Evolutionary conservation across 37 sponge, comb jelly and placozoan species (phyloP), one percentile per base, ranked within the genome.

Genomic region (Ianthella basta): DNA sequence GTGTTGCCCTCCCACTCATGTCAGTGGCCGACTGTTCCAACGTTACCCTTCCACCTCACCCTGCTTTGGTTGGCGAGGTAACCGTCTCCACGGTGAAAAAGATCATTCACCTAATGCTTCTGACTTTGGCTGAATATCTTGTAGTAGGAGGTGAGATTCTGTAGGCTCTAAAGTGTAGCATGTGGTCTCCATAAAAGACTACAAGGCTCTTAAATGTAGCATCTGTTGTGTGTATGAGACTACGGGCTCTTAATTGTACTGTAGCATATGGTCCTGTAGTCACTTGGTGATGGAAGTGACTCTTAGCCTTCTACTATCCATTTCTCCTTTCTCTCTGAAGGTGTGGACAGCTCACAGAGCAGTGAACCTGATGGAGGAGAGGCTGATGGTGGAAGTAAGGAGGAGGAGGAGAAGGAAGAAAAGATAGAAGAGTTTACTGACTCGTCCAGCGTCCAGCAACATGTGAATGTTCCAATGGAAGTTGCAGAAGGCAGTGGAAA

Each of bases 1-100:
- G 98, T n/a, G 88, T 98, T 55, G 98, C 96, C 23, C 94, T 98
- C 18, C 98, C 98, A 0, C 88, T 98, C 37, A 91, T 98, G 92
- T 85, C 92, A 10, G 68, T 82, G 4, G 87, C 66, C 12, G 96
- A 98, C 37, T 92, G 96, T 56, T 72, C 85, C 34, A 63, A 85
- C 32, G 88, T 97, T 8, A 65, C 69, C 0, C 87, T 97, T 23
- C 97, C 97, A 36, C 69, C 87, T 56, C 91, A 93, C 60, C 89
- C 86, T 80, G 59, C 92, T 55, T 81, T 91, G 50, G 54, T 75
- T 75, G 54, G 16, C 54, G 40, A 24, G 21, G 54, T 20, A 50
- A 24, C 44, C 54, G 40, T 24, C n/a, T 75, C 53, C 44, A 36
- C 40, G 33, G 78, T 75, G 18, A 75, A 44, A 12, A 75, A 75